Base-by-base conservation (phyloP, 2,888 invertebrate genomes). In the Epistrophella euchroma region DNA sequence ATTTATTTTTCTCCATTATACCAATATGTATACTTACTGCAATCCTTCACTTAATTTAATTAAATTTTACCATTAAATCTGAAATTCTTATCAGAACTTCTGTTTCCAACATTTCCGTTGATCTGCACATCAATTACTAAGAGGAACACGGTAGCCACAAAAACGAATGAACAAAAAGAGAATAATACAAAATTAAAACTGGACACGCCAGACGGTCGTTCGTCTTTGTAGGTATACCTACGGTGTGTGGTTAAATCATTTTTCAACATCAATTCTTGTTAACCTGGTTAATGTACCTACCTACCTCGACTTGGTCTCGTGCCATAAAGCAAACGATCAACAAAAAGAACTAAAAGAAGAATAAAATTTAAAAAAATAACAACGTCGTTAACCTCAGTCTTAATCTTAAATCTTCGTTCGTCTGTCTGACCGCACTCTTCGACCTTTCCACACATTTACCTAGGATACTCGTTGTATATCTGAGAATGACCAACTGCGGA, bases 241-340 rank as follows among this genome's bases (percentile, higher is more conserved):
- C 25, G 35, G 19, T 62, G 76, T 85, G 80, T 70, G 85, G 85
- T 80, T 80, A 85, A 75, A 85, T 85, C 85, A 70, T 85, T 85
- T 52, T 52, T 52, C 73, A 80, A 81, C 81, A 73, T 83, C 62
- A 43, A 83, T 47, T 28, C 62, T 60, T 64, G 56, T 79, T 32
- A 62, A 50, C 62, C 45, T 17, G 58, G n/a, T 15, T 43, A 19
- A 25, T 13, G 17, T 76, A 56, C 73, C 66, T 84, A 50, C 9
- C 15, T 82, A 62, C 74, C 66, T 84, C 58, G 43, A 11, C 32
- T 7, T 45, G 19, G 85, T 35, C 85, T 85, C 85, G 85, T 85
- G 85, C 85, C 85, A n/a, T n/a, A 80, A 50, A 37, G 15, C 22
- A 5, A 50, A 35, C 28, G 17, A 62, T 32, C 66, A 43, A 58